A percentile compares a stretch with the other conserved stretches of the same genome.
Conservation (phyloP, 2,888 invertebrate species). For the Acanthosepion esculentum region DNA sequence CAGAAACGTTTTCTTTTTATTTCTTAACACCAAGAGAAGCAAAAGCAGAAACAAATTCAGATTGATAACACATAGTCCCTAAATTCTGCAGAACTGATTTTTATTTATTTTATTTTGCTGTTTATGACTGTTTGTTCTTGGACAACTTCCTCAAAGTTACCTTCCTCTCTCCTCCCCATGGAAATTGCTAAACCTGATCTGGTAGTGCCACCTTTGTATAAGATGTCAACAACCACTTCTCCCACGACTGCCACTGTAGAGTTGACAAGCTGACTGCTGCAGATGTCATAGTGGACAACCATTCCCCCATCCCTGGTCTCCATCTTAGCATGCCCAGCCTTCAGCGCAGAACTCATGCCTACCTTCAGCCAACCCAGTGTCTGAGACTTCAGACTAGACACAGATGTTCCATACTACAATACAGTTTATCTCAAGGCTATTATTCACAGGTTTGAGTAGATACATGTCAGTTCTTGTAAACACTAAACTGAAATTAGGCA, state of each 20-base stretch:
- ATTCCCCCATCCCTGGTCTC: background rate
- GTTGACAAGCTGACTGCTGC: slow-evolving; percentile 11
- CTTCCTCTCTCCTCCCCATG: background rate
- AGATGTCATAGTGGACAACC: slow-evolving; percentile 33
- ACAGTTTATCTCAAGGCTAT: background rate
- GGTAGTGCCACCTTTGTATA: slow-evolving; percentile 20
- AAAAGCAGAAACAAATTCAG: background rate
- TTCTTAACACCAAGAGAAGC: background rate
- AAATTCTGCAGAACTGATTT: background rate
- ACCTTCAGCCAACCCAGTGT: background rate
- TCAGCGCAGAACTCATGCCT: background rate
- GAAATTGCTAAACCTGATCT: background rate
- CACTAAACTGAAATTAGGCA: slow-evolving; percentile 33
- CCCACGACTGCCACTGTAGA: background rate
- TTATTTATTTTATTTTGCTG: background rate
- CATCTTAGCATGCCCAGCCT: background rate
- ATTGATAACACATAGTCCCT: background rate
- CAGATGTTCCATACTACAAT: slow-evolving; percentile 8
- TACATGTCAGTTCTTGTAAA: background rate
- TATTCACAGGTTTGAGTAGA: slow-evolving; percentile 33
- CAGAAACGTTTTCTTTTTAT: background rate
- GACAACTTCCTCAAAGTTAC: background rate
- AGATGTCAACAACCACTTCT: slow-evolving; percentile 12
- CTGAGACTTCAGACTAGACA: background rate
- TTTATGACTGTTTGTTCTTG: background rate